These are phyloP conservation scores for Drepana falcataria DNA, from an alignment of 2,888 invertebrate genomes.

Conservation along the genomic window DNA sequence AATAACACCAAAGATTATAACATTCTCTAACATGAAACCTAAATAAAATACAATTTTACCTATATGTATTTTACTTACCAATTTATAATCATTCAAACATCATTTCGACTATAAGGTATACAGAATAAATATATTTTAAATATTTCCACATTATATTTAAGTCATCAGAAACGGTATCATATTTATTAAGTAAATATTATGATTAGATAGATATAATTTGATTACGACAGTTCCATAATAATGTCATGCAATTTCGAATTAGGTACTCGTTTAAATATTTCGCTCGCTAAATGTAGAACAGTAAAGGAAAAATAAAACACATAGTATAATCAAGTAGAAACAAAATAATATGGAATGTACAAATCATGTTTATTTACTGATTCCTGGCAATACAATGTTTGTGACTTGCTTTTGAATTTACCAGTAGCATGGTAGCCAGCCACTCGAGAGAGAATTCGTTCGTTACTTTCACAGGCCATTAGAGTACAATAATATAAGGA, in stretches of 20 bases:
- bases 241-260: slow-evolving; percentile 56
- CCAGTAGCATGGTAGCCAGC: slow-evolving; percentile 33
- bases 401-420: slow-evolving; percentile 51
- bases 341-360: slow-evolving; percentile 89
- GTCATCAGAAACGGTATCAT: slow-evolving; percentile 64
- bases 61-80: slow-evolving; percentile 74
- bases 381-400: slow-evolving; percentile 80
- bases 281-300: slow-evolving; percentile 48
- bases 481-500: slow-evolving; percentile 41
- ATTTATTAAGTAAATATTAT: slow-evolving; percentile 37
- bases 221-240: slow-evolving; percentile 50
- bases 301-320: slow-evolving; percentile 73
- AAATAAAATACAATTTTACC: slow-evolving; percentile 76
- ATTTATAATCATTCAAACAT: slow-evolving; percentile 78
- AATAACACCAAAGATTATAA: slow-evolving; percentile 80
- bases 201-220: slow-evolving; percentile 39
- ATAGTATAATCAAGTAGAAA: slow-evolving; percentile 76
- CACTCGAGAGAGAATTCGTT: slow-evolving; percentile 40
- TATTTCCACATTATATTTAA: slow-evolving; percentile 54
- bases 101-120: slow-evolving; percentile 75
- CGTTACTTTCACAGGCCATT: slow-evolving; percentile 40
- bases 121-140: slow-evolving; percentile 71
- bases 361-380: slow-evolving; percentile 85
- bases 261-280: slow-evolving; percentile 37
- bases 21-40: slow-evolving; percentile 79